Conservation (phyloP, 2,113 vertebrate species). For the Sapajus apella region DNA sequence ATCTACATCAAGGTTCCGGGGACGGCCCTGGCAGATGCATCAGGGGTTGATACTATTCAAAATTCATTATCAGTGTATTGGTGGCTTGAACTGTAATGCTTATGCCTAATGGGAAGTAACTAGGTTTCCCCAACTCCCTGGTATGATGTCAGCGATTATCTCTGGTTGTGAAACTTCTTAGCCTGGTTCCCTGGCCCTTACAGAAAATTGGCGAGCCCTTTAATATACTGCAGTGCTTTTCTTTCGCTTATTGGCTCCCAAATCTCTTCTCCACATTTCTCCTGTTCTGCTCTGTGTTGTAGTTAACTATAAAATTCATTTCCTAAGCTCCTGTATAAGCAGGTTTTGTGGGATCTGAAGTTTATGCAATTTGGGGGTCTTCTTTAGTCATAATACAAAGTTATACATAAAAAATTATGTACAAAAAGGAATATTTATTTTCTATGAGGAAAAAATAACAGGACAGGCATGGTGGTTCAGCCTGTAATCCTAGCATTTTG, state of each 20-base stretch:
- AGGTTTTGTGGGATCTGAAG: neutral
- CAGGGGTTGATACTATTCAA: neutral
- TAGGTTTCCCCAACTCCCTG: neutral
- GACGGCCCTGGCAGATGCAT: neutral
- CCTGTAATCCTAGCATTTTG: too few species aligned
- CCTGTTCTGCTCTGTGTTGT: neutral
- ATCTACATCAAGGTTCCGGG: neutral
- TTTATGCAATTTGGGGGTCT: neutral
- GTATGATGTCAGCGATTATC: neutral
- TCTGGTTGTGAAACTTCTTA: neutral
- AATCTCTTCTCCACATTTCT: neutral
- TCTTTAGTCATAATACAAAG: neutral
- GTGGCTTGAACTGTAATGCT: neutral
- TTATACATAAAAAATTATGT: neutral
- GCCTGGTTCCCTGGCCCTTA: neutral
- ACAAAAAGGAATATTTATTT: neutral
- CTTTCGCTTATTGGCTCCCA: neutral
- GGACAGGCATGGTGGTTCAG: too few species aligned
- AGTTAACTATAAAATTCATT: neutral
- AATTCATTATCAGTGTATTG: neutral
- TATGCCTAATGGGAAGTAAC: neutral
- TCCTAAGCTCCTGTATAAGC: neutral
- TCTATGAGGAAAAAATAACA: neutral
- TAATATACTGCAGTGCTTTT: neutral
- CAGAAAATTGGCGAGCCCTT: neutral